Evolutionary conservation across 2,113 vertebrate genomes (phyloP).

Genomic region (Pipra filicauda): DNA sequence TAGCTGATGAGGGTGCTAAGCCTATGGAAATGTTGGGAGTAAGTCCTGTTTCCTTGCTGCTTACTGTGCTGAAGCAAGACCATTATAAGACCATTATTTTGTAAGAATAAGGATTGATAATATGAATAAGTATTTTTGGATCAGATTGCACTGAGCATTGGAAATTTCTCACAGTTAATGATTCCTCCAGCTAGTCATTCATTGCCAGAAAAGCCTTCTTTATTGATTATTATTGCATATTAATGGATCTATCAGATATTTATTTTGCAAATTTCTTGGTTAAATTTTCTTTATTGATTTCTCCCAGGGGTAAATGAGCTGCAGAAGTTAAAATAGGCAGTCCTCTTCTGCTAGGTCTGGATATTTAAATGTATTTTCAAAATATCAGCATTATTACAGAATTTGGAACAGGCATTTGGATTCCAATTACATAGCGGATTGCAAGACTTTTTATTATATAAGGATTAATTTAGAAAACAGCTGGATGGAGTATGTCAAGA

Average conservation of each 20-base stretch:
- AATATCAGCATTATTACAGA: background rate
- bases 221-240: slow-evolving; percentile 14
- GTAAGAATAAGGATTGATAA: background rate
- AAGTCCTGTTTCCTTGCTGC: background rate
- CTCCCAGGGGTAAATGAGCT: background rate
- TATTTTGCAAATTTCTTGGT: background rate
- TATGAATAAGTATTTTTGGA: background rate
- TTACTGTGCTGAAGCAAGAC: background rate
- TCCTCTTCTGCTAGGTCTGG: background rate
- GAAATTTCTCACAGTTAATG: slow-evolving; percentile 10
- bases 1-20: background rate
- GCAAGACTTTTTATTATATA: background rate
- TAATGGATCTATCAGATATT: slow-evolving; percentile 9
- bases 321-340: background rate
- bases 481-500: background rate
- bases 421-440: background rate
- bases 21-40: background rate
- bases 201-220: background rate
- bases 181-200: background rate
- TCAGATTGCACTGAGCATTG: background rate
- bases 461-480: background rate
- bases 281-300: background rate
- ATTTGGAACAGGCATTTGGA: background rate
- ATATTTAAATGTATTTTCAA: background rate
- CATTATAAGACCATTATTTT: background rate